Evolutionary conservation across 2,888 invertebrate genomes (phyloP).

Genomic region (Agrochola lota): DNA sequence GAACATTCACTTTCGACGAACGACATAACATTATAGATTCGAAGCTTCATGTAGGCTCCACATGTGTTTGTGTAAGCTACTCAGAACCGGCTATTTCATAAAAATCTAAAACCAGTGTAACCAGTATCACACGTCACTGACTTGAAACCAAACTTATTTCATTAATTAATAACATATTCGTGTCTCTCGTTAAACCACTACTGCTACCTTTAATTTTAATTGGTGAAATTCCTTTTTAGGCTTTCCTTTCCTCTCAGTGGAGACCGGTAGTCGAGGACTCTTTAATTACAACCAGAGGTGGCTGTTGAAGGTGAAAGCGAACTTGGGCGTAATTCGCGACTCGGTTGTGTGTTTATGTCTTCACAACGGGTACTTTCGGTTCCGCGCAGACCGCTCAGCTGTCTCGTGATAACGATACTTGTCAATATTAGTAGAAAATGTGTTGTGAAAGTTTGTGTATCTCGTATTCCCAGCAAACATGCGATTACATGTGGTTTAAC

Average conservation of each 20-base stretch:
- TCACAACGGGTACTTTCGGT: conserved; percentile 75
- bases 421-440: conserved; percentile 80
- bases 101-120: conserved; percentile 69
- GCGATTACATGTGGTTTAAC: conserved; percentile 35
- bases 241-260: conserved; percentile 68
- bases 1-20: conserved; percentile 88
- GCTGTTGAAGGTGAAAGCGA: conserved; percentile 81
- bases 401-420: conserved; percentile 73
- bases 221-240: conserved; percentile 69
- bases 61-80: conserved; percentile 66
- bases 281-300: conserved; percentile 74
- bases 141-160: conserved; percentile 55
- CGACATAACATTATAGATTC: conserved; percentile 78
- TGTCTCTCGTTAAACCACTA: conserved; percentile 61
- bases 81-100: conserved; percentile 69
- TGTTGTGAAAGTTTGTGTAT: conserved; percentile 72
- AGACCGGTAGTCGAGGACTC: conserved; percentile 68
- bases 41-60: conserved; percentile 61
- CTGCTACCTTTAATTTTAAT: conserved; percentile 62
- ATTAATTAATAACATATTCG: conserved; percentile 61
- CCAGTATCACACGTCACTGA: conserved; percentile 66
- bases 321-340: conserved; percentile 74
- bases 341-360: conserved; percentile 69
- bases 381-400: conserved; percentile 62
- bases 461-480: conserved; percentile 31